These are phyloP conservation scores for Steatocranus sp. DNA, from an alignment of 2,797 vertebrate genomes.

Conservation along the genomic window DNA sequence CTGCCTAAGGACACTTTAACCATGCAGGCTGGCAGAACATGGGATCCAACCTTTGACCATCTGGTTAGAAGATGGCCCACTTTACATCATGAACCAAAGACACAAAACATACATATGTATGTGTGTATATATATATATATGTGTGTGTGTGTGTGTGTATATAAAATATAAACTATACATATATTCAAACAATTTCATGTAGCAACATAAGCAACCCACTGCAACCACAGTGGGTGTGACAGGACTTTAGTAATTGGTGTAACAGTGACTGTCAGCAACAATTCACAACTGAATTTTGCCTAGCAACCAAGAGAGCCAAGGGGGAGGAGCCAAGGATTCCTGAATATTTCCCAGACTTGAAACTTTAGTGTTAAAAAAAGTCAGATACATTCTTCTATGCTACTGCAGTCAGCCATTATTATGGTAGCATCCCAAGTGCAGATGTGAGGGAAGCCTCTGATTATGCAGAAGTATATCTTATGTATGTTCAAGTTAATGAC, in stretches of 20 bases:
- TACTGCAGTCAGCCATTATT: not conserved
- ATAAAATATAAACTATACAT: not conserved
- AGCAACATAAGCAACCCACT: not conserved
- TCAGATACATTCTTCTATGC: not conserved
- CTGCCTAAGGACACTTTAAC: not conserved
- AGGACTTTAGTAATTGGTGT: not conserved
- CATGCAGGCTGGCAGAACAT: not conserved
- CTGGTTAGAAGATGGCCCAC: not conserved
- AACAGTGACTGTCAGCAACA: not conserved
- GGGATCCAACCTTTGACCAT: not conserved
- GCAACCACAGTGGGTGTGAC: not conserved
- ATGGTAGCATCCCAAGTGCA: not conserved
- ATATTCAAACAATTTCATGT: not conserved
- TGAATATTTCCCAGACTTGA: not conserved
- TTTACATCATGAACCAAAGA: not conserved
- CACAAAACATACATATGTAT: not conserved
- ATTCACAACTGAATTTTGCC: not conserved
- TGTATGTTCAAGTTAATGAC: not conserved
- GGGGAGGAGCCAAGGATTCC: not conserved
- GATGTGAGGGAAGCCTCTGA: not conserved
- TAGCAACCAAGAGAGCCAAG: not conserved
- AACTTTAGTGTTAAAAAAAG: not conserved
- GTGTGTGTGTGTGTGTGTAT: fast-evolving
- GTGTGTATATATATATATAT: no score
- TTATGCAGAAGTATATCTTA: not conserved